A percentile compares a stretch with the other conserved stretches of the same genome.
These are phyloP conservation scores for Physella acuta DNA, from an alignment of 1,140 invertebrate genomes.

Conservation along the genomic window DNA sequence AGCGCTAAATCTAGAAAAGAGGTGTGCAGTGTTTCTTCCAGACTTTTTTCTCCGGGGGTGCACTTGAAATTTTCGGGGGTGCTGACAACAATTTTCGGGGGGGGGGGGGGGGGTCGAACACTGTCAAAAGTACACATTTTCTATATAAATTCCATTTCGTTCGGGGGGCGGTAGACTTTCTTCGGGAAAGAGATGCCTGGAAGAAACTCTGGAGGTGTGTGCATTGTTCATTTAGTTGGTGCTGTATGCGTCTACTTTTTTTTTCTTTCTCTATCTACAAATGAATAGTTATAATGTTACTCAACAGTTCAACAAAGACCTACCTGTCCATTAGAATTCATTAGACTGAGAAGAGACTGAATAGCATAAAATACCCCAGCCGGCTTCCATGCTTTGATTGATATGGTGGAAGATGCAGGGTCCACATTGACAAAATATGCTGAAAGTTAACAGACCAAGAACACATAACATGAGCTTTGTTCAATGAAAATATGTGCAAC, in stretches of 20 bases:
- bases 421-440: slow-evolving; percentile 35
- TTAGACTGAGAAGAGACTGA: slow-evolving; percentile 40
- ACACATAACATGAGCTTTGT: not conserved
- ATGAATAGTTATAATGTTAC: not conserved
- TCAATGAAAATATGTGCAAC: not conserved
- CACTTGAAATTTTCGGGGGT: too few species aligned
- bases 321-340: slow-evolving; percentile 23
- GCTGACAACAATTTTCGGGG: too few species aligned
- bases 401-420: slow-evolving; percentile 20
- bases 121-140: too few species aligned
- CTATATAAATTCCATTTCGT: too few species aligned
- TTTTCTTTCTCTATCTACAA: not conserved
- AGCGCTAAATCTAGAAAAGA: not conserved
- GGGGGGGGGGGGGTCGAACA: too few species aligned
- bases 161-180: too few species aligned
- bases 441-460: not conserved
- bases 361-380: slow-evolving; percentile 47
- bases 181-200: too few species aligned
- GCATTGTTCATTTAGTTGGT: not conserved
- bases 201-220: not conserved
- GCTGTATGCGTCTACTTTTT: not conserved
- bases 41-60: too few species aligned
- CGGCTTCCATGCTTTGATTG: slow-evolving; percentile 25
- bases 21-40: too few species aligned
- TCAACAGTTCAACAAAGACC: not conserved